Conservation (phyloP, 2,113 vertebrate genomes). For the Ciconia boyciana region DNA sequence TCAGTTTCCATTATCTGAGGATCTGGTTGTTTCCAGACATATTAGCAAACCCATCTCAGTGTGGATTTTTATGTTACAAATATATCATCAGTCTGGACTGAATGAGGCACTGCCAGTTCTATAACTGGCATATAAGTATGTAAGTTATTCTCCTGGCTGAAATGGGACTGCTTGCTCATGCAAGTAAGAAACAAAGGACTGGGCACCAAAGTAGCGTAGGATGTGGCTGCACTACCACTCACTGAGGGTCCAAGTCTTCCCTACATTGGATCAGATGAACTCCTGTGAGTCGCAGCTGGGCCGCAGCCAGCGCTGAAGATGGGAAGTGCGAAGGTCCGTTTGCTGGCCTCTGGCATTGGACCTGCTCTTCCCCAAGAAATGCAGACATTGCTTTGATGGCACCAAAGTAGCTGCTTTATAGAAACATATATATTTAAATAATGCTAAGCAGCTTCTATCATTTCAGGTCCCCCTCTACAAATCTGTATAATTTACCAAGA, state of each 20-base stretch:
- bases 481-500: not conserved
- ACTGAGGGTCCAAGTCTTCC: not conserved
- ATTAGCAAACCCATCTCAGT: not conserved
- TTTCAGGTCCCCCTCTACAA: not conserved
- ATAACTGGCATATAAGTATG: too few species aligned
- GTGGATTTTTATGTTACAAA: not conserved
- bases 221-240: not conserved
- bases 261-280: not conserved
- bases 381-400: not conserved
- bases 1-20: not conserved
- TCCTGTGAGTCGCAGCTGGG: not conserved
- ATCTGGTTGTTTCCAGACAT: not conserved
- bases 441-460: not conserved
- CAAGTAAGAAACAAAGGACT: not conserved
- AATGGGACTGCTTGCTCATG: not conserved
- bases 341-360: not conserved
- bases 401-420: not conserved
- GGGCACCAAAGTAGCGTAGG: not conserved
- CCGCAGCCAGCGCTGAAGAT: not conserved
- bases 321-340: not conserved
- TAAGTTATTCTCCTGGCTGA: not conserved
- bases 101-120: not conserved
- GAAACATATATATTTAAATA: slow-evolving; percentile 8
- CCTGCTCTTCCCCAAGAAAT: not conserved
- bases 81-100: not conserved